Base-by-base conservation (phyloP, 64 coral and sea anemone species). In the Dendronephthya gigantea region DNA sequence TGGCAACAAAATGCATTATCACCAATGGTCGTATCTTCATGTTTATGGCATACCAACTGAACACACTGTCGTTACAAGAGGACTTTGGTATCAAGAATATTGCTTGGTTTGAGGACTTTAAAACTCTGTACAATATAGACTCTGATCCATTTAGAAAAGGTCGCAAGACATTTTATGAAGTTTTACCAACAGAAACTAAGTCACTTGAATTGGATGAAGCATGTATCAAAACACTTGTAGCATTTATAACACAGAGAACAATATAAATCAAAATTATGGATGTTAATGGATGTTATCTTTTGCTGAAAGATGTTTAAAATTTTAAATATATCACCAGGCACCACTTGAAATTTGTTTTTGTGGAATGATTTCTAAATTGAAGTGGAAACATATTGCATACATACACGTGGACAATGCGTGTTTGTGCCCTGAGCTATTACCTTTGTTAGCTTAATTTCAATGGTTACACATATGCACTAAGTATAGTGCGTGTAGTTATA, bases 61-160 rank as follows among this genome's bases (percentile, higher is more conserved):
- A 97, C 31, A 97, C 94, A 82, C 84, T 97, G 0, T 97, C 94
- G 12, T 84, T 97, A 52, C 94, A 97, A 62, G 94, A 97, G 49
- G 91, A 97, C 37, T 69, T 81, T 85, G 94, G 94, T 39, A 91
- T 93, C 25, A 97, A 97, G 40, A 97, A 97, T 48, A 84, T 86
- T 91, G 94, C 90, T 0, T 97, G 94, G 94, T 79, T 37, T 39
- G 27, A 79, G 6, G 37, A 79, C 22, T 79, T 37, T 39, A 39
- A 36, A 79, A 79, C 72, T 12, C 32, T 79, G 4, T 79, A 79
- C 32, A 35, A 79, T 39, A 33, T 39, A 35, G 22, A 79, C 72
- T 79, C 72, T 4, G 72, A 39, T 12, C 72, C 72, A 79, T 79
- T 79, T 34, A 29, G 37, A 79, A 79, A 36, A 33, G 72, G 72